Evolutionary conservation across 2,797 vertebrate species (phyloP).

Genomic region (Silurus aristotelis): DNA sequence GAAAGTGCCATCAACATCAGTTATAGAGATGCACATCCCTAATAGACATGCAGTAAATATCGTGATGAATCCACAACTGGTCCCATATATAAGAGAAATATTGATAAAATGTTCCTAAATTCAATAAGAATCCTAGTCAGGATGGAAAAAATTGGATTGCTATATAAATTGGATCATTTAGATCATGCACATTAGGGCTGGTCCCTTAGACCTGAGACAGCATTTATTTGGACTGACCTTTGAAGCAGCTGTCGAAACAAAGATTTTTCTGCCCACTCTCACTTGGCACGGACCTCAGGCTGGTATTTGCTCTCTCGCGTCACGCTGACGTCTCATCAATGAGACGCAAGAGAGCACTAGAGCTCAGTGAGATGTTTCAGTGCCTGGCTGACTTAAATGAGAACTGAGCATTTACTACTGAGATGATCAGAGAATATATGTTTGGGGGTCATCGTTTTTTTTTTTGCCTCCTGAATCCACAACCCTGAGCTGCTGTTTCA

Average conservation of each 20-base stretch:
- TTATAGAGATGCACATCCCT: too few relatives aligned
- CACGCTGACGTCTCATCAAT: slow-evolving; percentile 5
- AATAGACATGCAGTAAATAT: background rate
- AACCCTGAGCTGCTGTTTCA: background rate
- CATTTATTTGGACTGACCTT: slow-evolving; percentile 37
- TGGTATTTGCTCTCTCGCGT: slow-evolving; percentile 17
- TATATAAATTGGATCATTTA: background rate
- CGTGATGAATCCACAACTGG: background rate
- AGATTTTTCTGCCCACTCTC: slow-evolving; percentile 67
- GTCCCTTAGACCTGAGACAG: slow-evolving; percentile 1
- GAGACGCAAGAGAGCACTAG: background rate
- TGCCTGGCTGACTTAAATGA: background rate
- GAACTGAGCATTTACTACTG: background rate
- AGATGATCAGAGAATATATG: slow-evolving; percentile 9
- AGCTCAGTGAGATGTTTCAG: background rate
- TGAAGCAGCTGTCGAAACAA: slow-evolving; percentile 63
- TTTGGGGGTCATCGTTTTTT: slow-evolving; percentile 12
- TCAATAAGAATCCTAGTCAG: background rate
- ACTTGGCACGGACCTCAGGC: slow-evolving; percentile 55
- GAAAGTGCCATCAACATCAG: too few relatives aligned
- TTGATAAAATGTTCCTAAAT: background rate
- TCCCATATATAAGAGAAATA: background rate
- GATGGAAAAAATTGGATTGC: background rate
- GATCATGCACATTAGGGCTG: background rate
- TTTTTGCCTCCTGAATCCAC: background rate